Base-by-base conservation (phyloP, 2,113 vertebrate genomes). In the Plestiodon gilberti region DNA sequence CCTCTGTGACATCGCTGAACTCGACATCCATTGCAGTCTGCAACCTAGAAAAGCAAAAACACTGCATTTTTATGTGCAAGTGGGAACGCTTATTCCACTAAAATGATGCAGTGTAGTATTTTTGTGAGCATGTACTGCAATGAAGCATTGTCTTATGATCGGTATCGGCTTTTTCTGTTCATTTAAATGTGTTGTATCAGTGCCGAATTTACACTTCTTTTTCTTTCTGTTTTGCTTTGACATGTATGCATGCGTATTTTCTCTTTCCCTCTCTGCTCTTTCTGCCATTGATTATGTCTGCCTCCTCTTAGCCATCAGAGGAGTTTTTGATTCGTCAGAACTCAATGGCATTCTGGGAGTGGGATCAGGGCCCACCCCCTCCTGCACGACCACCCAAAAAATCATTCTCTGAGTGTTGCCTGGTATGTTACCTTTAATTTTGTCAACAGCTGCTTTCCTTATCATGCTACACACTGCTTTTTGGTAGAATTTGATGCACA, bases 321-420 rank as follows among this genome's bases (percentile, higher is more conserved):
- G 97, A 97, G 93, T 96, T 96, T 96, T 94, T 97, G 96, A 94
- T 97, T 95, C 96, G 95, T 95, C 98, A 98, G 97, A 98, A 98
- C 96, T 98, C 97, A 94, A 97, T 98, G 97, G 97, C 97, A 88
- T 98, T 98, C 96, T 98, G 98, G 98, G 98, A 99, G 96, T 98
- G 98, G 98, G 98, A 98, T 95, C 97, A 98, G 96, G 97, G 97
- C 59, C 96, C 95, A 90, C 96, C 97, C 96, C 97, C 96, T 92
- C 97, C 97, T 94, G 90, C 96, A 96, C 97, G 97, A 95, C 98
- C 97, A 87, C 98, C 98, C 94, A 98, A 98, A 98, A 99, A 98
- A 94, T 98, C 98, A 93, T 98, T 97, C 96, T 99, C 98, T 92
- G 97, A 98, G 83, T 97, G 97, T 96, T 98, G 98, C 90, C 98